These are phyloP conservation scores for Brachyistius frenatus DNA, from an alignment of 2,113 vertebrate species.

Conservation along the genomic window DNA sequence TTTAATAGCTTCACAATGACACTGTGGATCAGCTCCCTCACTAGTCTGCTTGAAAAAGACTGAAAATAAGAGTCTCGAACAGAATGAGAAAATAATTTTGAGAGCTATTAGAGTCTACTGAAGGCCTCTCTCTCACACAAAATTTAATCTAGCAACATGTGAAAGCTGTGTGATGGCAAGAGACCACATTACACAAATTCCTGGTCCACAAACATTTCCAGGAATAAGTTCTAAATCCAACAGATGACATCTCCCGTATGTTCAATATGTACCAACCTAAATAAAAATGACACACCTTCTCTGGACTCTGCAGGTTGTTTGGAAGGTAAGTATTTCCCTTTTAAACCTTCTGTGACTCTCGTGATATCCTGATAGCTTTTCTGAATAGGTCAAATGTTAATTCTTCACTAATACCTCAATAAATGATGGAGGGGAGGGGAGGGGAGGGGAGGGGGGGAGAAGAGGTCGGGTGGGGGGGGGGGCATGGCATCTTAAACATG, in stretches of 20 bases:
- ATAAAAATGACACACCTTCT: not conserved
- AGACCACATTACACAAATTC: not conserved
- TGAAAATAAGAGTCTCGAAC: conserved; percentile 5
- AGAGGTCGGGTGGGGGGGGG: too few species aligned
- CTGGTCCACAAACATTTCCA: conserved; percentile 3
- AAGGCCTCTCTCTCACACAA: not conserved
- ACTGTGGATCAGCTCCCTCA: conserved; percentile 20
- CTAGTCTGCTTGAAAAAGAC: not conserved
- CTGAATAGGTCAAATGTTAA: not conserved
- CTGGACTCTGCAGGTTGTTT: not conserved
- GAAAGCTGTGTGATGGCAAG: not conserved
- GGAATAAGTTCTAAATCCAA: conserved; percentile 27
- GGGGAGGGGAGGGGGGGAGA: not conserved
- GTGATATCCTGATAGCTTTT: not conserved
- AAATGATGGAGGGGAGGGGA: not conserved
- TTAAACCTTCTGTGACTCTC: not conserved
- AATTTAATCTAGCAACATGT: too few species aligned
- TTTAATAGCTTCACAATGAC: conserved; percentile 27
- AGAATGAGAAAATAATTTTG: conserved; percentile 15
- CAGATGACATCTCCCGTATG: conserved; percentile 1
- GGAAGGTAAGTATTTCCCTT: not conserved
- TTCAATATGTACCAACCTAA: not conserved
- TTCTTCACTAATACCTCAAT: not conserved
- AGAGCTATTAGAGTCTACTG: conserved; percentile 9
- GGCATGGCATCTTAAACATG: too few species aligned